A percentile compares a stretch with the other conserved stretches of the same genome.
phyloP scores from a whole-genome alignment of 2,888 invertebrate genomes.

The Atethmia centrago region DNA sequence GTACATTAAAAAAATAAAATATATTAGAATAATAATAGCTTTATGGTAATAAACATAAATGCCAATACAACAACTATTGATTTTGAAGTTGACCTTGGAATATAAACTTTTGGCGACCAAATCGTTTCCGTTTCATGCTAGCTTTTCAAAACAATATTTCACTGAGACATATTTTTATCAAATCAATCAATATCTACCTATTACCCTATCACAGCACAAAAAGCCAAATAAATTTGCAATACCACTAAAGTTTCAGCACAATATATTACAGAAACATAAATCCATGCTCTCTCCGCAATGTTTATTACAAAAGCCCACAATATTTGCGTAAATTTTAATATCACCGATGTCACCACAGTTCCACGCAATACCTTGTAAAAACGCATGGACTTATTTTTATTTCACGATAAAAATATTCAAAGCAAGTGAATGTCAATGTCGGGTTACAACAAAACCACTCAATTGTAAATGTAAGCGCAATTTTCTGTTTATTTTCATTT shows the following conservation, averaged over 20 bases:
- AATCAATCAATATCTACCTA: neutral
- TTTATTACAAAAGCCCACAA: slow-evolving; percentile 73
- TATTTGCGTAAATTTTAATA: slow-evolving; percentile 84
- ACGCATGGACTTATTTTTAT: slow-evolving; percentile 68
- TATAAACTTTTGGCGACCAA: neutral
- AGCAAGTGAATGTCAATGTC: slow-evolving; percentile 85
- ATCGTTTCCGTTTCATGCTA: neutral
- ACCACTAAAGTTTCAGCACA: slow-evolving; percentile 8
- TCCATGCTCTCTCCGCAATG: slow-evolving; percentile 57
- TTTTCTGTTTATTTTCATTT: slow-evolving; percentile 53
- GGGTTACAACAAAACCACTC: slow-evolving; percentile 70
- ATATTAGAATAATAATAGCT: neutral
- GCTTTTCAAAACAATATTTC: neutral
- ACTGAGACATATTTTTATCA: neutral
- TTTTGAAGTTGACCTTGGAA: neutral
- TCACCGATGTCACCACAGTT: slow-evolving; percentile 76
- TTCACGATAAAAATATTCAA: slow-evolving; percentile 43
- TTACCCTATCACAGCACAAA: no score
- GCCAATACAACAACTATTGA: neutral
- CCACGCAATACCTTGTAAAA: slow-evolving; percentile 75
- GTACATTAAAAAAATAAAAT: neutral
- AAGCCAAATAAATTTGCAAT: neutral
- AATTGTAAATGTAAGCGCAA: slow-evolving; percentile 68
- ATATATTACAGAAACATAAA: slow-evolving; percentile 30
- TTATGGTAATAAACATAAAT: neutral